Evolutionary conservation across 2,888 invertebrate genomes (phyloP).

Genomic region (Drosophila kambysellisi): DNA sequence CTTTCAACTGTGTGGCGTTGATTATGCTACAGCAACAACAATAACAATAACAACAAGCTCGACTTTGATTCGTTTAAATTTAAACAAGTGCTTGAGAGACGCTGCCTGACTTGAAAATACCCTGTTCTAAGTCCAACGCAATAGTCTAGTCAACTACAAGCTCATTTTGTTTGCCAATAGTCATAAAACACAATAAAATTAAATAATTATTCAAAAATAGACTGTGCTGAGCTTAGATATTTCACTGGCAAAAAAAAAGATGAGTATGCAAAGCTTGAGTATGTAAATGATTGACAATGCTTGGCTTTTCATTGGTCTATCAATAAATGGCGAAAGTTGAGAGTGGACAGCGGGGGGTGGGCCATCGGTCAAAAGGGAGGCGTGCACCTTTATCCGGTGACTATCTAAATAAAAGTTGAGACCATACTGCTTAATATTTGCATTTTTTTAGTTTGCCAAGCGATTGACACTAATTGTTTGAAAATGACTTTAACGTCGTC

Average conservation of each 20-base stretch:
- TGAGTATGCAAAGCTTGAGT: not conserved
- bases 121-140: conserved; percentile 4
- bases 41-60: conserved; percentile 17
- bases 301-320: conserved; percentile 20
- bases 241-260: not conserved
- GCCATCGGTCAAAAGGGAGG: conserved; percentile 13
- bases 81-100: conserved; percentile 3
- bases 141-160: too few relatives aligned
- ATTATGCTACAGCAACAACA: conserved; percentile 62
- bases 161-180: not conserved
- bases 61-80: conserved; percentile 59
- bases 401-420: conserved; percentile 39
- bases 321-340: conserved; percentile 7
- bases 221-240: not conserved
- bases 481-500: conserved; percentile 54
- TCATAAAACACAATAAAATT: not conserved
- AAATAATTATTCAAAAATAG: not conserved
- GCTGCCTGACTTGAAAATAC: conserved; percentile 13
- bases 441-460: conserved; percentile 74
- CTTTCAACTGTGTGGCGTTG: conserved; percentile 57
- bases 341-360: not conserved
- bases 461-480: conserved; percentile 78
- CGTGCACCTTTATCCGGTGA: conserved; percentile 30
- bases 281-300: conserved; percentile 8
- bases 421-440: conserved; percentile 55